Base-by-base conservation (phyloP, 1,140 invertebrate species). In the Drosophila pandora region DNA sequence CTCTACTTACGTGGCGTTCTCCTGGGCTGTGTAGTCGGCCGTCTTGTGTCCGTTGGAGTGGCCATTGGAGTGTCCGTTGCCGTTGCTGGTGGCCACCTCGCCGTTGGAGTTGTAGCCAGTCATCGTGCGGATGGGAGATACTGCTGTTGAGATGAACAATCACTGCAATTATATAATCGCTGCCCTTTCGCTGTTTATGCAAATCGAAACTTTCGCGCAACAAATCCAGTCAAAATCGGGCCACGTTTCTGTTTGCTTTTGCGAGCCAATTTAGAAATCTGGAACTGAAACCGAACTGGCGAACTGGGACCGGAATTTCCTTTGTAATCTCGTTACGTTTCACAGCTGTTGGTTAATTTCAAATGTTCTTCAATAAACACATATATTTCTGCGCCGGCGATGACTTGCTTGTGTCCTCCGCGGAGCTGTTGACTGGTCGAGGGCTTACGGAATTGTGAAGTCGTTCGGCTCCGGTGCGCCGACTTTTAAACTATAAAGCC, bases 81-180 rank as follows among this genome's bases (percentile, higher is more conserved):
- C 65, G 47, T 87, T 88, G 79, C 62, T 64, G 13, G 79, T 61
- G 8, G 76, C 64, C 71, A 87, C 79, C 45, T 84, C 80, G 28
- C 55, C 62, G 3, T 77, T 82, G 45, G 62, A 76, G 59, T 68
- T 83, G 34, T 82, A 88, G 10, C 83, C 83, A 47, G 83, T 87
- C 83, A 87, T 87, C 30, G 53, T 84, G 28, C 9, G 49, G 28
- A 17, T 25, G 57, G 25, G 23, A 22, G 30, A 57, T 28, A 17
- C 30, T 43, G 7, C 39, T 54, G 17, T 47, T 34, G 61, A 60
- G 50, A 47, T 48, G 48, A 56, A 50, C 17, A 21, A 21, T 52
- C 45, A 34, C 52, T 74, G 53, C 48, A 74, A 74, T 75, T 75
- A 75, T 74, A 74, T 75, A 75, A 75, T 45, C 32, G 53, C 22